A percentile compares a stretch with the other conserved stretches of the same genome.
Conservation (phyloP, 2,888 invertebrate genomes). For the Microplitis deprimator region DNA sequence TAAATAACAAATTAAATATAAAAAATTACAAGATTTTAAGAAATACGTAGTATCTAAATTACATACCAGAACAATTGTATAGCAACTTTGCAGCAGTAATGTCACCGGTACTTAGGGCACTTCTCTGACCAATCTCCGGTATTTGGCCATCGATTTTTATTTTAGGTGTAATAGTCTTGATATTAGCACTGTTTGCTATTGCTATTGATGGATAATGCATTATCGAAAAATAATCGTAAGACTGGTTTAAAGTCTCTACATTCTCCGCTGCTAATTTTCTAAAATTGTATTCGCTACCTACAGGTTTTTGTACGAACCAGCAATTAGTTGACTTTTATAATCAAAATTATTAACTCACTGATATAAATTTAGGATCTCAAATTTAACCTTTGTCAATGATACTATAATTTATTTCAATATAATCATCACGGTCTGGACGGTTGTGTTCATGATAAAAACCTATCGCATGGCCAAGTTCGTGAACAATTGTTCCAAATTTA, state of each 20-base stretch:
- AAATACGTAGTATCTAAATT: too few species aligned
- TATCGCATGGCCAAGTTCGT: constrained; percentile 95
- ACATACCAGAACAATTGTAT: too few species aligned
- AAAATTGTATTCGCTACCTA: constrained; percentile 90
- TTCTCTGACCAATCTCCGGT: not conserved
- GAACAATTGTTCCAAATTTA: constrained; percentile 98
- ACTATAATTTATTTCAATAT: constrained; percentile 95
- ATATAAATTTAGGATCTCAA: too few species aligned
- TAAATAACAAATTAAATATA: too few species aligned
- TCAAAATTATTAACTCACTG: too few species aligned
- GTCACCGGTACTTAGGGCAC: not conserved
- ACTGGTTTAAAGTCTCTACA: constrained; percentile 94
- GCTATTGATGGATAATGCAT: constrained; percentile 99
- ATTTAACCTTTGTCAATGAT: constrained; percentile 90
- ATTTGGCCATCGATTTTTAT: constrained; percentile 46
- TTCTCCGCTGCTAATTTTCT: constrained; percentile 96
- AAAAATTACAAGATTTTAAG: too few species aligned
- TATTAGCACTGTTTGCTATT: constrained; percentile 93
- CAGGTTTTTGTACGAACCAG: too few species aligned
- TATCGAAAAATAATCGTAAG: constrained; percentile 97
- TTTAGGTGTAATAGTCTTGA: constrained; percentile 85
- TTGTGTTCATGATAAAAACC: constrained; percentile 99
- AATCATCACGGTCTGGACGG: constrained; percentile 93
- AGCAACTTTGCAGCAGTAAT: not conserved
- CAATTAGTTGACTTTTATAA: too few species aligned